Conservation (phyloP, 2,888 invertebrate genomes). For the Brenthis hecate region DNA sequence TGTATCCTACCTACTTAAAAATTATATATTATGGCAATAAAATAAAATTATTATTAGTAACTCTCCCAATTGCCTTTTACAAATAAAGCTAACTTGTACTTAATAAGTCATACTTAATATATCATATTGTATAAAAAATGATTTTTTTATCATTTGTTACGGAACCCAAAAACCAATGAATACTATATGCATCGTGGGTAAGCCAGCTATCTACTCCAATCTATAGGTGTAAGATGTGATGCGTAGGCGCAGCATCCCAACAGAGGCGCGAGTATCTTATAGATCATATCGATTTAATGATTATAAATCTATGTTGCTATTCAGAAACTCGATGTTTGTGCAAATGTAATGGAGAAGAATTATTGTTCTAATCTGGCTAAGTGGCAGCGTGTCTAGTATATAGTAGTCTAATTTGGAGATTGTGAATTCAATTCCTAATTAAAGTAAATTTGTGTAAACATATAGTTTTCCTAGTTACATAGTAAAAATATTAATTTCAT, state of each 20-base stretch:
- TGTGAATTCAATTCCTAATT: no score
- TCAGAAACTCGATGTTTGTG: conserved; percentile 39
- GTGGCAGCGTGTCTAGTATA: background rate
- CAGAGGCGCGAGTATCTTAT: conserved; percentile 46
- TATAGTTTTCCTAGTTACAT: no score
- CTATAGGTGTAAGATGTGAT: conserved; percentile 17
- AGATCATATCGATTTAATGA: conserved; percentile 53
- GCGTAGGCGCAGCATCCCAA: conserved; percentile 59
- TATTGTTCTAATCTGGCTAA: background rate
- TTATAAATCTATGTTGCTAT: conserved; percentile 47
- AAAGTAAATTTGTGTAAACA: no score
- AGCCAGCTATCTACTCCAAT: background rate
- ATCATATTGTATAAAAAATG: background rate
- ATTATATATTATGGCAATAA: no score
- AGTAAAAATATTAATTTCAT: no score
- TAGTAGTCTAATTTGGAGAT: no score
- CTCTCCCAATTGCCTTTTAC: no score
- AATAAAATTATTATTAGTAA: no score
- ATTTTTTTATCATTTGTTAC: background rate
- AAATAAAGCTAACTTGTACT: no score
- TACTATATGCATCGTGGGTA: conserved; percentile 6
- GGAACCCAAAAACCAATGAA: background rate
- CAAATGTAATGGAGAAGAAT: conserved; percentile 36
- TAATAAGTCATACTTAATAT: no score
- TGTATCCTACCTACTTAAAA: no score